Evolutionary conservation across 2,797 vertebrate species (phyloP).

Genomic region (Meriones psammophilus): DNA sequence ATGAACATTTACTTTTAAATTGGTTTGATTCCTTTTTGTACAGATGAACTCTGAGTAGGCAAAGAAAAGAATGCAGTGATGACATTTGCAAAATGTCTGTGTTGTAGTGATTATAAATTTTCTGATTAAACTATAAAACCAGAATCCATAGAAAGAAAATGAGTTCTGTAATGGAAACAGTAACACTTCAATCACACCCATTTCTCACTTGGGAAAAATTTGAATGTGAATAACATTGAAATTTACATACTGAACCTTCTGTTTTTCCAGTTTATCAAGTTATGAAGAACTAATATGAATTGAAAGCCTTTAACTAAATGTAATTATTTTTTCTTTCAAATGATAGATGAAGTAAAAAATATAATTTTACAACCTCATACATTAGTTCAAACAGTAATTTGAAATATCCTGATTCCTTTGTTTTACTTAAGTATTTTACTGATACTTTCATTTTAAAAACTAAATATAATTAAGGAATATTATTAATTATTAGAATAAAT

Average conservation of each 20-base stretch:
- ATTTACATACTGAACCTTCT: constrained; percentile 75
- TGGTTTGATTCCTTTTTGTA: not conserved
- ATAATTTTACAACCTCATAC: constrained; percentile 59
- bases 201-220: constrained; percentile 81
- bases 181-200: constrained; percentile 81
- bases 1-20: not conserved
- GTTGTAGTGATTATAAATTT: constrained; percentile 44
- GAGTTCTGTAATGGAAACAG: constrained; percentile 77
- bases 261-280: constrained; percentile 60
- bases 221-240: constrained; percentile 74
- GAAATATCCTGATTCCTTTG: constrained; percentile 41
- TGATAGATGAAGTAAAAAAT: constrained; percentile 67
- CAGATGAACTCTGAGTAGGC: not conserved
- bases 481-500: constrained; percentile 24
- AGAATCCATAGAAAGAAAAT: constrained; percentile 71
- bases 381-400: constrained; percentile 70
- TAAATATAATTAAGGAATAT: not conserved
- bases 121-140: constrained; percentile 69
- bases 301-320: constrained; percentile 77
- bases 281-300: constrained; percentile 80
- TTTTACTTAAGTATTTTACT: constrained; percentile 44
- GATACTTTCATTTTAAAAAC: not conserved
- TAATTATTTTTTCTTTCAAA: constrained; percentile 78
- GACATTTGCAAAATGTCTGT: constrained; percentile 66
- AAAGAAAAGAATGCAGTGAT: constrained; percentile 45